phyloP scores from a whole-genome alignment of 1,140 invertebrate genomes.

The Papilio polyxenes region DNA sequence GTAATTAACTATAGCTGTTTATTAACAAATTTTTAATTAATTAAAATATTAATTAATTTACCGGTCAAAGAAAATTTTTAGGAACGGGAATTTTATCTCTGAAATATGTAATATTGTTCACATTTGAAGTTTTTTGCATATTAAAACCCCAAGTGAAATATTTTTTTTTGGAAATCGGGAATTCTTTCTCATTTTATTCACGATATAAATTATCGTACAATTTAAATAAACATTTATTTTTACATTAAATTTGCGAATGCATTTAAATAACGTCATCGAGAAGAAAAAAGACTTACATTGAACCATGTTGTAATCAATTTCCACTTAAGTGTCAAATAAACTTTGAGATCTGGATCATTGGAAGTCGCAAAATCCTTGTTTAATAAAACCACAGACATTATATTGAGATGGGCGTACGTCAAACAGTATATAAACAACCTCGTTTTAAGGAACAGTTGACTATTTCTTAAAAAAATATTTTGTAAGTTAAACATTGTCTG shows the following conservation, averaged over 20 bases:
- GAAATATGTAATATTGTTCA: background rate
- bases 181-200: background rate
- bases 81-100: background rate
- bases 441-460: constrained; percentile 33
- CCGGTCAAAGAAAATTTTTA: too few relatives aligned
- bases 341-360: constrained; percentile 41
- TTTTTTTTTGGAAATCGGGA: background rate
- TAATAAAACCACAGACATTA: constrained; percentile 32
- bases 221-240: background rate
- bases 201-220: background rate
- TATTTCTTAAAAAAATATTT: constrained; percentile 34
- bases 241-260: background rate
- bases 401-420: constrained; percentile 32
- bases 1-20: too few relatives aligned
- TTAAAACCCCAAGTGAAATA: background rate
- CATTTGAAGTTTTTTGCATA: background rate
- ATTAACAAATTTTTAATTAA: too few relatives aligned
- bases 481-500: constrained; percentile 37
- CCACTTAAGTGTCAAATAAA: constrained; percentile 49
- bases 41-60: too few relatives aligned
- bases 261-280: background rate
- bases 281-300: constrained; percentile 48
- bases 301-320: constrained; percentile 55
- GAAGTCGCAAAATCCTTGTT: constrained; percentile 45
- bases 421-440: constrained; percentile 39